A percentile compares a stretch with the other conserved stretches of the same genome.
Conservation (phyloP, 2,797 vertebrate species). For the Brachymystax lenok region DNA sequence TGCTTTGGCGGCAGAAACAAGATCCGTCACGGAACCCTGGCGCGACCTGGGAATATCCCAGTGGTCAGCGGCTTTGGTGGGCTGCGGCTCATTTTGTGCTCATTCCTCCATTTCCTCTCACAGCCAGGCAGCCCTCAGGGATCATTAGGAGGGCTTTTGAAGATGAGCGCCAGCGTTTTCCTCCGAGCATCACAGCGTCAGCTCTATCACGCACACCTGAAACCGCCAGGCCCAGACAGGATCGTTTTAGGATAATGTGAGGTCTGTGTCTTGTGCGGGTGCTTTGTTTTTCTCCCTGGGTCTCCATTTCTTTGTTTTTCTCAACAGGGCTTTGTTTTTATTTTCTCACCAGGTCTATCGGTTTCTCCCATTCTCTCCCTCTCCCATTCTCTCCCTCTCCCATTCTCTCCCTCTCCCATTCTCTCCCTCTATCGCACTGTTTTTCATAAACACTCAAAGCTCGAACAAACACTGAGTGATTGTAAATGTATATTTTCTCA, state of each 20-base stretch:
- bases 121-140: neutral
- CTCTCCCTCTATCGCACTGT: neutral
- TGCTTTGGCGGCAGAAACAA: neutral
- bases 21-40: neutral
- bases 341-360: neutral
- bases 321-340: neutral
- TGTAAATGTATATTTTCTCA: no score
- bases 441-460: neutral
- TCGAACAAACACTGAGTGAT: no score
- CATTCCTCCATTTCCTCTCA: neutral
- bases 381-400: no score
- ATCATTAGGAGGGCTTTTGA: neutral
- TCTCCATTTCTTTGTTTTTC: constrained; percentile 2
- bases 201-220: neutral
- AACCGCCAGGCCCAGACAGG: neutral
- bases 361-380: constrained; percentile 1
- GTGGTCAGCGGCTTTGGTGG: constrained; percentile 1
- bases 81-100: neutral
- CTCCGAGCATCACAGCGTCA: neutral
- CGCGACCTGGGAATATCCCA: neutral
- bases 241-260: neutral
- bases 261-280: neutral
- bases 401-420: no score
- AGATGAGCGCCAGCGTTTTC: neutral
- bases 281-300: neutral